Base-by-base conservation (phyloP, 2,888 invertebrate genomes). In the Macrophya annulata region DNA sequence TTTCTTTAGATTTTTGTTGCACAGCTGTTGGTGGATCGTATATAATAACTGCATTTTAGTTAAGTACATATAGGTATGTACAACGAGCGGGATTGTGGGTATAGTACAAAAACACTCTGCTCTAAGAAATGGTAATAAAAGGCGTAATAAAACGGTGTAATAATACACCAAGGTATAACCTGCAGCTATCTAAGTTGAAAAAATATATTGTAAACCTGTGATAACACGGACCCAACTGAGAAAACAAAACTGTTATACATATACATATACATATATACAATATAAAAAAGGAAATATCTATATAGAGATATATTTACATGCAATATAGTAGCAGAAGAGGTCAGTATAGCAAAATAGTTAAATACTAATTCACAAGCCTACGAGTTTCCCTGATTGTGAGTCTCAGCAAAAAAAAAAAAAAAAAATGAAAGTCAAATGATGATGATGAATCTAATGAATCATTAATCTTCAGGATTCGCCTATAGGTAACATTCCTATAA, bases 141-240 rank as follows among this genome's bases (percentile, higher is more conserved):
- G 65, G 68, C 31, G 17, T 68, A 68, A 68, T 21, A 68, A 68
- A 71, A n/a, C 40, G 71, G 37, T n/a, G 40, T 71, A 71, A 71
- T 71, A 71, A 71, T 71, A 71, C 40, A 15, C 15, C 71, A 6
- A 40, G 71, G 40, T 31, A 37, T n/a, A 17, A 55, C n/a, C n/a
- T 55, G 31, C 25, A 31, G 68, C 12, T 31, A 68, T 68, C 4
- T 31, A 68, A 31, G 21, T 10, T 15, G 17, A 68, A 65, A 68
- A 68, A 68, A 68, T 68, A 37, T 68, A 37, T 15, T 12, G 31
- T 31, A 68, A 68, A 68, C 68, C 31, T 31, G 68, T 17, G 68
- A 68, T 68, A 68, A 55, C n/a, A n/a, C 55, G n/a, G 9, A 37
- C 15, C 40, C 71, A 71, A 71, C 71, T 71, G 37, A 5, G 71